These are phyloP conservation scores for Charina bottae DNA, from an alignment of 2,113 vertebrate genomes.

Conservation along the genomic window DNA sequence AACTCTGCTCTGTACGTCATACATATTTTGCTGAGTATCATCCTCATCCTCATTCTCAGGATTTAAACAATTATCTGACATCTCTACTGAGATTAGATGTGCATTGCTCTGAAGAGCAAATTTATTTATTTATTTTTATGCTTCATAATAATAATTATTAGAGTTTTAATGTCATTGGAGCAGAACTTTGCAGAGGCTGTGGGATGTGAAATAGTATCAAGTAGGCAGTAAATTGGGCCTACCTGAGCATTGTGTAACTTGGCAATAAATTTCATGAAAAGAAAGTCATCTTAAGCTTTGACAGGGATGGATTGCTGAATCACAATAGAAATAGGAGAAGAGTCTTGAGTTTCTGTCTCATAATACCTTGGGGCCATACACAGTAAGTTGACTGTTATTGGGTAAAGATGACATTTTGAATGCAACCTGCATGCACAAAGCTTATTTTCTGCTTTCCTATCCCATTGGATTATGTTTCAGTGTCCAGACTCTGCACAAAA, in stretches of 20 bases:
- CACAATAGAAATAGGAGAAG: slow-evolving; percentile 8
- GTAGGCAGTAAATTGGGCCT: background rate
- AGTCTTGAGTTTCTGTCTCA: slow-evolving; percentile 2
- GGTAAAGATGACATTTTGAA: background rate
- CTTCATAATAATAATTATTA: background rate
- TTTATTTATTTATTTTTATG: slow-evolving; percentile 16
- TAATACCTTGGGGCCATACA: slow-evolving; percentile 34
- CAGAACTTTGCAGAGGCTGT: background rate
- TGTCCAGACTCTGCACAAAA: slow-evolving; percentile 6
- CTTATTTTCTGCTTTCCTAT: slow-evolving; percentile 24
- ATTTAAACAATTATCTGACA: background rate
- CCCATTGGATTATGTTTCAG: slow-evolving; percentile 10
- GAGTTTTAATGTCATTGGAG: slow-evolving; percentile 17
- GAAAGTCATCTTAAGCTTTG: slow-evolving; percentile 26
- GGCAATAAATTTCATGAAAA: slow-evolving; percentile 5
- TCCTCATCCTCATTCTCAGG: background rate
- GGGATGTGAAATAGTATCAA: slow-evolving; percentile 2
- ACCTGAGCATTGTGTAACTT: slow-evolving; percentile 17
- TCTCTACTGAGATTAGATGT: background rate
- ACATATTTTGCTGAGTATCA: background rate
- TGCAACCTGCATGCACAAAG: slow-evolving; percentile 11
- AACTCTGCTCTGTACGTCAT: background rate
- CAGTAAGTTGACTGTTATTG: background rate
- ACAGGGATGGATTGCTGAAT: slow-evolving; percentile 13
- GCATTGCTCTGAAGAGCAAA: background rate